Conservation (phyloP, 2,888 invertebrate genomes). For the Petrolisthes cinctipes region DNA sequence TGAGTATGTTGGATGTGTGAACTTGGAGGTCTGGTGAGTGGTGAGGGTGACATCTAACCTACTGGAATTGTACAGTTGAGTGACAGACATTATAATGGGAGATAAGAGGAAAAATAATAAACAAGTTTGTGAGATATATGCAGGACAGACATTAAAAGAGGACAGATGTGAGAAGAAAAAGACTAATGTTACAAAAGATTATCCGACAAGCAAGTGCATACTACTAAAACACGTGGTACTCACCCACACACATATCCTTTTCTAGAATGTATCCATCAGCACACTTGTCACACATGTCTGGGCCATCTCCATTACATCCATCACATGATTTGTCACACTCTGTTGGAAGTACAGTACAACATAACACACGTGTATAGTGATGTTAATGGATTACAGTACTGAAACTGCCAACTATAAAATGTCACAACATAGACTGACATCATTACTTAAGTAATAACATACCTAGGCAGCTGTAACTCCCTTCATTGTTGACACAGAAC, state of each 20-base stretch:
- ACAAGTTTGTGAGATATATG: no score
- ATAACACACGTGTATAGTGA: no score
- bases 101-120: no score
- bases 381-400: neutral
- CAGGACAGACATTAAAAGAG: no score
- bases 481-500: constrained; percentile 91
- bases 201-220: no score
- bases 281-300: constrained; percentile 89
- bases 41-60: no score
- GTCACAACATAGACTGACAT: neutral
- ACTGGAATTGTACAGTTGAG: no score
- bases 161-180: no score
- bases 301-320: constrained; percentile 89
- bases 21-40: no score
- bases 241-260: constrained; percentile 84
- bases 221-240: constrained; percentile 68
- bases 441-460: constrained; percentile 60
- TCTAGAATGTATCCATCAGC: constrained; percentile 78
- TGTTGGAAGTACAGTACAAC: constrained; percentile 64
- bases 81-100: no score
- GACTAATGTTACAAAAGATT: no score
- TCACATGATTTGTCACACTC: constrained; percentile 87
- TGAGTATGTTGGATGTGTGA: no score
- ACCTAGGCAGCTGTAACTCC: constrained; percentile 82
- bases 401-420: neutral